Conservation (phyloP, 1,140 invertebrate genomes). For the Campoletis sonorensis region DNA sequence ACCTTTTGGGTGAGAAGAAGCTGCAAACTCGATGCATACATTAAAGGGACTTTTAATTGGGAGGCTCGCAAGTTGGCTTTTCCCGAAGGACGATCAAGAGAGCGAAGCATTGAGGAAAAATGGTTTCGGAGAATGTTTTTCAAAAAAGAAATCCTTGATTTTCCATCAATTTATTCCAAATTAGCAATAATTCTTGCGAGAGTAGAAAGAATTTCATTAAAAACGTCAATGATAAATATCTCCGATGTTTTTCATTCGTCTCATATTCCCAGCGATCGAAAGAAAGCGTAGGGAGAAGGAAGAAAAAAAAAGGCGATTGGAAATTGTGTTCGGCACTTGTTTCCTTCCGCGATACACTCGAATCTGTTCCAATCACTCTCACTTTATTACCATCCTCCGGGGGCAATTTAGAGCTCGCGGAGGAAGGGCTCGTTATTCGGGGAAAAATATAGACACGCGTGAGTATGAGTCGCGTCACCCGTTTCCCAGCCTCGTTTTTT, state of each 20-base stretch:
- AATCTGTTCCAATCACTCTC: constrained; percentile 33
- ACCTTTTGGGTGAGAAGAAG: constrained; percentile 58
- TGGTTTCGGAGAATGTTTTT: not conserved
- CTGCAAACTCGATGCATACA: constrained; percentile 73
- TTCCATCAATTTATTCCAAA: not conserved
- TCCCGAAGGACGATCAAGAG: constrained; percentile 47
- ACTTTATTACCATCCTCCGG: constrained; percentile 41
- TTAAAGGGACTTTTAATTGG: constrained; percentile 72
- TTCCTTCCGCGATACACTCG: not conserved
- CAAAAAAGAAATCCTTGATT: constrained; percentile 11
- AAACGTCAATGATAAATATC: constrained; percentile 29
- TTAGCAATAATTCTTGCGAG: not conserved
- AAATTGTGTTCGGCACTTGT: not conserved
- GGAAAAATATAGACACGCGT: not conserved
- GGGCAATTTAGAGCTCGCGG: constrained; percentile 20
- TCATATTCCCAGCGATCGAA: constrained; percentile 3
- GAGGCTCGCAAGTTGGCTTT: constrained; percentile 48
- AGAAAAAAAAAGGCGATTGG: constrained; percentile 35
- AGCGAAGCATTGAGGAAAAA: not conserved
- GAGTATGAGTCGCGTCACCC: constrained; percentile 2
- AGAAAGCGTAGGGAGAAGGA: not conserved
- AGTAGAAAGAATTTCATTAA: constrained; percentile 31
- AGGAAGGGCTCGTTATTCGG: not conserved
- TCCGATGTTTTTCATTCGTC: not conserved
- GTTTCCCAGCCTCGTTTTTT: not conserved